Evolutionary conservation across 2,113 vertebrate species (phyloP), one percentile per base, ranked within the genome.

Genomic region (Bubo bubo): DNA sequence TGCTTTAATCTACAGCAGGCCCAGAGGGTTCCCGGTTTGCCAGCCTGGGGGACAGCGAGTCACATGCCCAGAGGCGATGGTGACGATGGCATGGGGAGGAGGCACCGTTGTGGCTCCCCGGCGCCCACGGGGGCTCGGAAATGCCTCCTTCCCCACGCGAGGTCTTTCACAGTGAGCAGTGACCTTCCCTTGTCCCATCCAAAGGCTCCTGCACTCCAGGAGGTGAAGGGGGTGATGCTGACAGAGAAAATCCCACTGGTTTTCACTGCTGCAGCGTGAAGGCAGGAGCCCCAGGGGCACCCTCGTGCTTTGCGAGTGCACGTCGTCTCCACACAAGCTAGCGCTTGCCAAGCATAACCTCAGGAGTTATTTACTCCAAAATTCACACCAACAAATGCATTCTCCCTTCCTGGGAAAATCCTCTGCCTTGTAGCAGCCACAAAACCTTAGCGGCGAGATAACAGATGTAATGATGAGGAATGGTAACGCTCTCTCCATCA

Each of bases 1-100:
- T 91, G 95, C 90, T 97, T 79, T 95, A 39, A 95, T 97, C 96
- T 95, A 90, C 96, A 93, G 97, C 63, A 50, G 91, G 84, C 96
- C 92, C 91, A 41, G 74, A 92, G 96, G 93, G 95, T 17, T 72
- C 86, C 86, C 20, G 21, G 74, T 18, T 41, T 24, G 30, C 39
- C 81, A n/a, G 96, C 90, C 35, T 50, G 79, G 67, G 93, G 94
- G 35, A 52, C 30, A 5, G 79, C 7, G 96, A 86, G 91, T 28
- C 1, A 1, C 4, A 0, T 9, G 84, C 71, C 71, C 7, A 10
- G 92, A 71, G 88, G 94, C 9, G 15, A 81, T 6, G 10, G 88
- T 11, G 55, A 73, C 39, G 93, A 79, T 92, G 93, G 97, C 88
- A 84, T 53, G 7, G 28, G 87, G 82, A 86, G 86, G 74, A 95